phyloP scores from a whole-genome alignment of 2,113 vertebrate genomes.

The Pristiophorus japonicus region DNA sequence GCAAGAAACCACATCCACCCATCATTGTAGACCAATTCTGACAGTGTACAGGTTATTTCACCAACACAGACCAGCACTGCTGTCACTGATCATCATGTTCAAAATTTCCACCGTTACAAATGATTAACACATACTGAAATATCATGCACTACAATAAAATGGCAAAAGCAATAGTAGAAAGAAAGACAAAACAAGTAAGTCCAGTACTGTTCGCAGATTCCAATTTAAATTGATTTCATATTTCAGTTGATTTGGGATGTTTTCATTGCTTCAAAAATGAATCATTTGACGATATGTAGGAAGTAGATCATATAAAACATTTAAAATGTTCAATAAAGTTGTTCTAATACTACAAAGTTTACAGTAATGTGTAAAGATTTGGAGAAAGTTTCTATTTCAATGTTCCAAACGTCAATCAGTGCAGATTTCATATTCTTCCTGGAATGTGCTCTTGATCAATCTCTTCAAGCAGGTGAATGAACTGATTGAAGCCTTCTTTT shows the following conservation, averaged over 20 bases:
- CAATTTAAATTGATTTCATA: not conserved
- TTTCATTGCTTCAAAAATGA: not conserved
- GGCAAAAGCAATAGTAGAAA: constrained; percentile 13
- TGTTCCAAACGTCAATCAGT: not conserved
- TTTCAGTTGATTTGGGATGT: not conserved
- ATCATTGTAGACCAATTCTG: not conserved
- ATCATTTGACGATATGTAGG: not conserved
- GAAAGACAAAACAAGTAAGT: not conserved
- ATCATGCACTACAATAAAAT: constrained; percentile 33
- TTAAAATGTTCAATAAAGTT: constrained; percentile 20
- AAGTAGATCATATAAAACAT: constrained; percentile 11
- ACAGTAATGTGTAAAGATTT: constrained; percentile 16
- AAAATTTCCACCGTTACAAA: not conserved
- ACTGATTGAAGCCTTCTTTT: constrained; percentile 84
- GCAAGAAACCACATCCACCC: not conserved
- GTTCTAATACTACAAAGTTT: constrained; percentile 20
- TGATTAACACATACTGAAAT: not conserved
- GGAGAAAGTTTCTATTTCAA: constrained; percentile 1
- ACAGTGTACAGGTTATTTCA: not conserved
- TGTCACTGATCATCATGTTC: not conserved
- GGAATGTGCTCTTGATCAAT: constrained; percentile 68
- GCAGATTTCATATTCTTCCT: constrained; percentile 74
- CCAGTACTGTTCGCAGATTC: not conserved
- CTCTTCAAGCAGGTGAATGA: constrained; percentile 87
- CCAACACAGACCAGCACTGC: not conserved